Conservation (phyloP, 2,113 vertebrate genomes). For the Hemicordylus capensis region DNA sequence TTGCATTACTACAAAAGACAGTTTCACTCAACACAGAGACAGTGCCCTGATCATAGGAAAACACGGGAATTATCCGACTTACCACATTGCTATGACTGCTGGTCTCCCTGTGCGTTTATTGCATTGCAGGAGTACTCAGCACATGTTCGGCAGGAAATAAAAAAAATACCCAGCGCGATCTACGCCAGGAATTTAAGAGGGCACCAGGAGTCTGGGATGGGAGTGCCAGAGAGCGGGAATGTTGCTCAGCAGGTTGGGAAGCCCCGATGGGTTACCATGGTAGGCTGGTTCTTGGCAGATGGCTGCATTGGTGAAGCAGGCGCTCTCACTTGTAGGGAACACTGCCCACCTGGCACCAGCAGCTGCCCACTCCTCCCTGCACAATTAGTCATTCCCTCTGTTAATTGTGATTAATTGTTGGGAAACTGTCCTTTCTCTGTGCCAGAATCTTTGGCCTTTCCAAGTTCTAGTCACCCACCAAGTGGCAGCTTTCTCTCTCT, state of each 20-base stretch:
- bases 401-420: conserved; percentile 18
- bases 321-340: neutral
- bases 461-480: conserved; percentile 23
- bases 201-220: neutral
- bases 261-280: neutral
- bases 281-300: neutral
- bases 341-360: neutral
- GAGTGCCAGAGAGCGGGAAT: neutral
- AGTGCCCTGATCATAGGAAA: neutral
- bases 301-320: neutral
- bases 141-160: neutral
- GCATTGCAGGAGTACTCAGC: neutral
- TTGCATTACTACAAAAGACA: neutral
- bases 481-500: neutral
- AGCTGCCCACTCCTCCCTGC: rapidly evolving
- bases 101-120: neutral
- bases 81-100: neutral
- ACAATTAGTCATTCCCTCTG: conserved; percentile 37
- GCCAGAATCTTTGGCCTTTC: conserved; percentile 35
- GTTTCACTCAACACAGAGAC: neutral
- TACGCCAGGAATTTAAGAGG: conserved; percentile 5
- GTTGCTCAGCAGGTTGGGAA: neutral
- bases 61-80: neutral
- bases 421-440: neutral
- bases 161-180: neutral